Base-by-base conservation (phyloP, 2,797 vertebrate genomes). In the Phylloscopus collybita region DNA sequence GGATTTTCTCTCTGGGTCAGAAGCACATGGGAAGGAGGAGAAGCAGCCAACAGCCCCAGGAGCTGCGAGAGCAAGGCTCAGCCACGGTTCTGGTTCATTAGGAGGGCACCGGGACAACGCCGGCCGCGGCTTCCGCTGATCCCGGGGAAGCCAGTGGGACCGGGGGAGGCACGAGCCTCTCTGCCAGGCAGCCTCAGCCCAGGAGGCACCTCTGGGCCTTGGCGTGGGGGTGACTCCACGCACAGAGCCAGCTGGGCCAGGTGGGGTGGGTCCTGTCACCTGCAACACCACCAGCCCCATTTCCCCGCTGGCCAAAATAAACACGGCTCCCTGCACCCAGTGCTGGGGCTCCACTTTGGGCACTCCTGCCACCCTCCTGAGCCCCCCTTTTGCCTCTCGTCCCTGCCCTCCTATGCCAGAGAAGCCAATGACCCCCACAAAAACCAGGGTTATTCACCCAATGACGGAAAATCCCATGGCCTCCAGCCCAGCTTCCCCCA, bases 251-350 rank as follows among this genome's bases (percentile, higher is more conserved):
- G 49, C 59, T 1, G 1, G 59, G 60, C 34, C 4, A 21, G 51
- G 80, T 9, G 32, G 91, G 92, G 80, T 72, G 90, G 74, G 16
- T 88, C 93, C 92, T 92, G 66, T 67, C 96, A 94, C 69, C 79
- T 83, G 85, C 79, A 76, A 64, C 72, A 66, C 50, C 66, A 76
- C 42, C 80, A 57, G 6, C 8, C 54, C 90, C 12, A 0, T 71
- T 50, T 70, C 69, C 36, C 22, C 6, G 7, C 18, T 22, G 82
- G 91, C 84, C 89, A 92, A 96, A 96, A 91, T 25, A 80, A 95
- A 85, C 56, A 36, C 66, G 59, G 23, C 80, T 38, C 83, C 78
- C 88, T 71, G 70, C 47, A 86, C 84, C 45, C 10, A 7, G 40
- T 1, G 13, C 69, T 42, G 85, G 9, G 38, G 93, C 81, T 93